These are phyloP conservation scores for Bombus superbus DNA, from an alignment of 1,140 invertebrate genomes.

Conservation along the genomic window DNA sequence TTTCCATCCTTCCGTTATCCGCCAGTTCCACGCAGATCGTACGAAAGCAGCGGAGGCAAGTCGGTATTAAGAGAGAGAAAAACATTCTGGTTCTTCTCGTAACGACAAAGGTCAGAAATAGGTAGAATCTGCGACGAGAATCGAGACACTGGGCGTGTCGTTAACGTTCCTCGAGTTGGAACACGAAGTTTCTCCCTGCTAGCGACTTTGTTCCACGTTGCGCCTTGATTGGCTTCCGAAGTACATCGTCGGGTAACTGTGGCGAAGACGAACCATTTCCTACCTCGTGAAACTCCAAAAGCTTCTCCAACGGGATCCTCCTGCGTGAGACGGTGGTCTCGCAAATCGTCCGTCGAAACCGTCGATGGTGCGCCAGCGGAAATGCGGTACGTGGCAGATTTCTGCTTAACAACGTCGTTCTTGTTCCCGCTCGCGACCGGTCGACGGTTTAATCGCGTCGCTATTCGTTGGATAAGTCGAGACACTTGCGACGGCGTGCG, in stretches of 20 bases:
- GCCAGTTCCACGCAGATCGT: not conserved
- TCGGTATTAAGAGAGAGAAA: not conserved
- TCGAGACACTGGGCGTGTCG: not conserved
- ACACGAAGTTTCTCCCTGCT: constrained; percentile 22
- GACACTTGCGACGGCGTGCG: too few relatives aligned
- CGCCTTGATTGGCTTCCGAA: constrained; percentile 33
- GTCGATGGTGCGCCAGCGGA: constrained; percentile 24
- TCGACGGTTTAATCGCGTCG: not conserved
- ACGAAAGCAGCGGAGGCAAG: not conserved
- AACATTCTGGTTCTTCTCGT: too few relatives aligned
- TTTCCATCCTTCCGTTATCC: not conserved
- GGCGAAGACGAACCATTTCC: constrained; percentile 1
- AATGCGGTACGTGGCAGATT: not conserved
- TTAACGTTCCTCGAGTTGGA: not conserved
- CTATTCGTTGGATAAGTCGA: too few relatives aligned
- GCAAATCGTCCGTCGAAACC: constrained; percentile 13
- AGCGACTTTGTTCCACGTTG: constrained; percentile 15
- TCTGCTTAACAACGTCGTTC: not conserved
- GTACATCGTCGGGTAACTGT: constrained; percentile 39
- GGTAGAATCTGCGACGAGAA: not conserved
- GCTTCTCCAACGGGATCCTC: constrained; percentile 37
- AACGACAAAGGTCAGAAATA: not conserved
- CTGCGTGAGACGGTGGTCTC: not conserved
- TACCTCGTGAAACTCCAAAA: constrained; percentile 54
- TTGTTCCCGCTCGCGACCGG: not conserved